Conservation (phyloP, 1,140 invertebrate genomes). For the Drosophila azteca region DNA sequence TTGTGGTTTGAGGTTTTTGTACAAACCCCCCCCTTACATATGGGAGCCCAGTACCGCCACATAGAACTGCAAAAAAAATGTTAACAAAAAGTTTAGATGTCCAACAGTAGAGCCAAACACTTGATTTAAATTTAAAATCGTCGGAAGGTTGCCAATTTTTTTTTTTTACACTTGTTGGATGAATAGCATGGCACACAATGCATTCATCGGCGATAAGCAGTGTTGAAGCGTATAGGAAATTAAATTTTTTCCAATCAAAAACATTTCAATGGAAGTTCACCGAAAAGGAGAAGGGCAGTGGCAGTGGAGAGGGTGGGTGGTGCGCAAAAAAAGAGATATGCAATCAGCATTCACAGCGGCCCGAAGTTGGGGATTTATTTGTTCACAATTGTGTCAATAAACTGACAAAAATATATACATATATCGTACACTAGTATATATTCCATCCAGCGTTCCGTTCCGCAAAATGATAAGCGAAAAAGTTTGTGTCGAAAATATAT, state of each 20-base stretch:
- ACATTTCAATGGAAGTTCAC: slow-evolving; percentile 78
- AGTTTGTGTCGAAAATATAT: slow-evolving; percentile 13
- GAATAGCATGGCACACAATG: slow-evolving; percentile 52
- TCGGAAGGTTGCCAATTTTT: slow-evolving; percentile 52
- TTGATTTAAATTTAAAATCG: slow-evolving; percentile 72
- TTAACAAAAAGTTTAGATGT: slow-evolving; percentile 72
- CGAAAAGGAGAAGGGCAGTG: slow-evolving; percentile 4
- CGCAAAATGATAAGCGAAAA: slow-evolving; percentile 11
- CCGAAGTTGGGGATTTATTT: slow-evolving; percentile 49
- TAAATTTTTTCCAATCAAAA: slow-evolving; percentile 83
- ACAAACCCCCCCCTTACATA: slow-evolving; percentile 33
- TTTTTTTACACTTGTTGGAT: slow-evolving; percentile 31
- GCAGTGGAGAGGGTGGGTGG: slow-evolving; percentile 2
- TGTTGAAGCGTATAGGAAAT: slow-evolving; percentile 81
- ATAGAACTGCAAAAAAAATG: too few relatives aligned
- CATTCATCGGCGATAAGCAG: slow-evolving; percentile 61
- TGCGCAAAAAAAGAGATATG: slow-evolving; percentile 24
- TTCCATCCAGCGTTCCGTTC: not conserved
- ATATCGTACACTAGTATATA: not conserved
- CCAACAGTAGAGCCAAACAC: slow-evolving; percentile 36
- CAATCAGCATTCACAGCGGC: slow-evolving; percentile 43
- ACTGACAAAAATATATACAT: slow-evolving; percentile 35
- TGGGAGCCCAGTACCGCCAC: not conserved
- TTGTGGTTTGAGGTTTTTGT: slow-evolving; percentile 70
- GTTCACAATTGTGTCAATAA: slow-evolving; percentile 56